Percentiles rank a stretch among this genome's conserved stretches.
These are phyloP conservation scores for Neopelma chrysocephalum DNA, from an alignment of 2,797 vertebrate species.

Conservation along the genomic window DNA sequence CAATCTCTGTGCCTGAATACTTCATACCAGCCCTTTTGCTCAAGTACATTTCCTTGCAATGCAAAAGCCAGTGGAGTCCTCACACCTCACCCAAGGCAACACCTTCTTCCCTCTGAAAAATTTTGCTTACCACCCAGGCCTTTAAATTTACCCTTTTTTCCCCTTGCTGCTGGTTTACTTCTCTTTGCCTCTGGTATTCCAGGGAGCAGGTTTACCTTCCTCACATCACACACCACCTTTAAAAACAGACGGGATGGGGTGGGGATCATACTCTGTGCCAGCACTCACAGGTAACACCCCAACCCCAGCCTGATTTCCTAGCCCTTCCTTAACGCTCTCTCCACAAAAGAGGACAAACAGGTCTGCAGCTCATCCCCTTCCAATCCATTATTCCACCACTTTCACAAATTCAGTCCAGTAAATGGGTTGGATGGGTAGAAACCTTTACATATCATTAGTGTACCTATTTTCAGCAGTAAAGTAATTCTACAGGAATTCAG, in stretches of 20 bases:
- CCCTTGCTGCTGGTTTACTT: not conserved
- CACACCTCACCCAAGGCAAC: not conserved
- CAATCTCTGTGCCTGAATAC: not conserved
- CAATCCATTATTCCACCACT: not conserved
- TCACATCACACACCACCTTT: not conserved
- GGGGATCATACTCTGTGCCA: not conserved
- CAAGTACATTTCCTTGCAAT: not conserved
- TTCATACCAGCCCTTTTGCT: slow-evolving; percentile 31
- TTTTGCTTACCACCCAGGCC: not conserved
- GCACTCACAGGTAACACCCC: not conserved
- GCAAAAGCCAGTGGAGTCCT: not conserved
- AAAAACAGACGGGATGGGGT: not conserved
- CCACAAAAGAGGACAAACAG: not conserved
- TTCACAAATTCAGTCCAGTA: not conserved
- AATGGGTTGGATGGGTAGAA: not conserved
- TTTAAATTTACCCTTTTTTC: not conserved
- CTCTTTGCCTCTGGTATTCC: not conserved
- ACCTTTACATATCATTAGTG: not conserved
- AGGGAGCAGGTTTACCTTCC: not conserved
- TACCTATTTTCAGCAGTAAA: not conserved
- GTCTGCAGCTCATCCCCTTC: not conserved
- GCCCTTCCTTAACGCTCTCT: not conserved
- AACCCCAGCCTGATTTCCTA: not conserved
- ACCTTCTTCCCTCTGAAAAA: not conserved
- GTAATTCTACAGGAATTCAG: not conserved